Conservation (phyloP, 64 coral and sea anemone genomes). For the Orbicella faveolata region DNA sequence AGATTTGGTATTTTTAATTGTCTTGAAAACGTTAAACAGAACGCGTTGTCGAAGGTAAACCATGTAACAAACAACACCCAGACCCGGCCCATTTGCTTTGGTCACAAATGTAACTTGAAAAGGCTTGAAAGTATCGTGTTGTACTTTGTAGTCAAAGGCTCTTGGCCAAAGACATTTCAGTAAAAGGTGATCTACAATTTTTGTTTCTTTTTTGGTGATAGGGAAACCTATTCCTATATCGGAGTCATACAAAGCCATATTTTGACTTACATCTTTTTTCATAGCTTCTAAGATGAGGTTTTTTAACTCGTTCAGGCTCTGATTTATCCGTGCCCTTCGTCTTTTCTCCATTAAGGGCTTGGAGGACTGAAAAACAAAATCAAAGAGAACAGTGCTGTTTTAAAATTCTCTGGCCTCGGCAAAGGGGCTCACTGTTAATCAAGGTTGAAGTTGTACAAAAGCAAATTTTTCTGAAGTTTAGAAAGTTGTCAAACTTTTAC, state of each 20-base stretch:
- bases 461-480: not conserved
- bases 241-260: not conserved
- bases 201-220: not conserved
- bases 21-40: not conserved
- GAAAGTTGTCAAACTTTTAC: not conserved
- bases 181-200: not conserved
- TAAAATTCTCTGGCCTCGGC: not conserved
- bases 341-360: conserved; percentile 84
- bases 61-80: not conserved
- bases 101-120: not conserved
- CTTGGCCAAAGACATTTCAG: not conserved
- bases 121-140: not conserved
- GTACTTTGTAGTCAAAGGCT: not conserved
- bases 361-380: conserved; percentile 48
- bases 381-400: not conserved
- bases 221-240: not conserved
- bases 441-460: not conserved
- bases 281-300: conserved; percentile 75
- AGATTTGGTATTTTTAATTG: not conserved
- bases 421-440: not conserved
- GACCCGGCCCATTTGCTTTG: not conserved
- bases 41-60: not conserved
- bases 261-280: conserved; percentile 85
- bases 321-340: conserved; percentile 76
- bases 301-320: conserved; percentile 82